A percentile compares a stretch with the other conserved stretches of the same genome.
Conservation (phyloP, 2,888 invertebrate genomes). For the Hyles lineata region DNA sequence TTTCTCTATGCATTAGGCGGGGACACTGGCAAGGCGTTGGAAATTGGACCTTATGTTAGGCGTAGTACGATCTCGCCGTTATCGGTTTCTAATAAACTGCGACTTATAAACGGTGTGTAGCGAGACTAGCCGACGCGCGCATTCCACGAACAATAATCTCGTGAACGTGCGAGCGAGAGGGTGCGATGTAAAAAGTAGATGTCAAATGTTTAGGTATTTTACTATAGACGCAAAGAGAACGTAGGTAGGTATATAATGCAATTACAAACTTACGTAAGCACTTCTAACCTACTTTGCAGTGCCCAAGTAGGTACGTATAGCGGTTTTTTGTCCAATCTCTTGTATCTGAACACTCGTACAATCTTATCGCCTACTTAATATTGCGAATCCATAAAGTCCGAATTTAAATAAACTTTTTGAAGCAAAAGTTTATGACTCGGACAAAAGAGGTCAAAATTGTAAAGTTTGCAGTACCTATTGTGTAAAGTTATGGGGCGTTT, state of each 20-base stretch:
- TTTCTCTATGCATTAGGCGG: conserved; percentile 48
- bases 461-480: neutral
- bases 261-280: conserved; percentile 79
- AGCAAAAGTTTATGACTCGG: conserved; percentile 3
- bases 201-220: conserved; percentile 84
- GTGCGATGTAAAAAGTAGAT: conserved; percentile 79
- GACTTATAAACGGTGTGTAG: conserved; percentile 58
- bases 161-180: conserved; percentile 74
- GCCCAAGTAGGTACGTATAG: conserved; percentile 42
- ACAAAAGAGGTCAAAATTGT: conserved; percentile 1
- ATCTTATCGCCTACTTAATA: conserved; percentile 16
- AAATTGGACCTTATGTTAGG: conserved; percentile 57
- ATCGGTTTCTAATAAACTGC: conserved; percentile 47
- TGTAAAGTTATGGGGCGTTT: neutral
- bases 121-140: conserved; percentile 84
- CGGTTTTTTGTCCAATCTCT: conserved; percentile 36
- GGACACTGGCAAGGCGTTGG: conserved; percentile 28
- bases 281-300: conserved; percentile 72
- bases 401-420: conserved; percentile 5
- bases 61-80: conserved; percentile 41
- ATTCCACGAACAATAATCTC: conserved; percentile 80
- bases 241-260: conserved; percentile 79
- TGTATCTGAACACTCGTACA: conserved; percentile 25
- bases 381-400: conserved; percentile 11
- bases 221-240: conserved; percentile 76